A percentile compares a stretch with the other conserved stretches of the same genome.
These are phyloP conservation scores for Eospalax fontanierii DNA, from an alignment of 2,797 vertebrate genomes.

Conservation along the genomic window DNA sequence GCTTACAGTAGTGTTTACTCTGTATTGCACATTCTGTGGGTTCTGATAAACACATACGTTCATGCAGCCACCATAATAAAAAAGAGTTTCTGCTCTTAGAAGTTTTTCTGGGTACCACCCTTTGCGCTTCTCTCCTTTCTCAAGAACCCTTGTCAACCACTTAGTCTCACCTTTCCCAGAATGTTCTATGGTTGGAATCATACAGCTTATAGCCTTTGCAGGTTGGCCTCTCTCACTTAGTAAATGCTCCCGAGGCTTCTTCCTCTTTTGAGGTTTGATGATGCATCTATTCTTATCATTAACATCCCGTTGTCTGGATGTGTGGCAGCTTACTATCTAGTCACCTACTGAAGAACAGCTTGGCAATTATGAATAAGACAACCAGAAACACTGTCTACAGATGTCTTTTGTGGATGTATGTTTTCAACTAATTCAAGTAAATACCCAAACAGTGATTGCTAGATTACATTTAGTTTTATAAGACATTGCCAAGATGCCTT, in stretches of 20 bases:
- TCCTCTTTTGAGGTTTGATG: not conserved
- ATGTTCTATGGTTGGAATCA: not conserved
- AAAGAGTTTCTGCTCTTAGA: not conserved
- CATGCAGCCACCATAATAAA: not conserved
- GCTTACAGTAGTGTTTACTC: not conserved
- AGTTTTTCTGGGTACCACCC: not conserved
- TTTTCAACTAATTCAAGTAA: not conserved
- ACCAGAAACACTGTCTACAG: not conserved
- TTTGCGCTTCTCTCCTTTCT: not conserved
- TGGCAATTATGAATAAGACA: not conserved
- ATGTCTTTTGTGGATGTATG: not conserved
- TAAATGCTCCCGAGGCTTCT: not conserved
- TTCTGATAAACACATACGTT: not conserved
- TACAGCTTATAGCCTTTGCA: not conserved
- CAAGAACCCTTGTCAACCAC: not conserved
- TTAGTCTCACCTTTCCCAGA: not conserved
- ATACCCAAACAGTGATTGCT: not conserved
- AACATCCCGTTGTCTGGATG: not conserved
- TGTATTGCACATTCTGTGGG: not conserved
- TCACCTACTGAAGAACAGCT: not conserved
- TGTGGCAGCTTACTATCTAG: not conserved
- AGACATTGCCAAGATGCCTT: not conserved
- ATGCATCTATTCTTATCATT: not conserved
- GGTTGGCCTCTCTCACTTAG: not conserved
- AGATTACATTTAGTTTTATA: not conserved